Percentiles rank a stretch among this genome's conserved stretches.
These are phyloP conservation scores for Synergus itoensis DNA, from an alignment of 2,888 invertebrate genomes.

Conservation along the genomic window DNA sequence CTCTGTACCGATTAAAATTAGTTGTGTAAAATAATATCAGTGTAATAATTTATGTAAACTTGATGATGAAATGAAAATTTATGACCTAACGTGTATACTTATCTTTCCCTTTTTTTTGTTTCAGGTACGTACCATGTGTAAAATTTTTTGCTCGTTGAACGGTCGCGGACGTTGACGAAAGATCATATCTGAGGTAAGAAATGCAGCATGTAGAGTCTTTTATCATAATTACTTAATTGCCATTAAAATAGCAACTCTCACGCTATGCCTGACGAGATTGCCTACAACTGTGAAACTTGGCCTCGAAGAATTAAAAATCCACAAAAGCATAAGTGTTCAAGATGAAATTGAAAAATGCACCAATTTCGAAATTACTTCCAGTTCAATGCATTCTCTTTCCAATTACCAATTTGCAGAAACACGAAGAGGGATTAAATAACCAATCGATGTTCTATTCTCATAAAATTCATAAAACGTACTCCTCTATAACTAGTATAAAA, in stretches of 20 bases:
- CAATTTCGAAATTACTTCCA: neutral
- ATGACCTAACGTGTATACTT: conserved; percentile 21
- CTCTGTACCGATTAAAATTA: neutral
- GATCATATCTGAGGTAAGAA: conserved; percentile 33
- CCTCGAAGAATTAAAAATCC: neutral
- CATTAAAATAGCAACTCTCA: conserved; percentile 64
- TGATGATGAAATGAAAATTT: conserved; percentile 12
- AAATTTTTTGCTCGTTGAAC: conserved; percentile 43
- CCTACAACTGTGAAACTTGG: neutral
- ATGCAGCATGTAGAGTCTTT: conserved; percentile 42
- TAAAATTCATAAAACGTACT: conserved; percentile 36
- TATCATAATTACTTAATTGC: conserved; percentile 65
- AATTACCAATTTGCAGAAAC: neutral
- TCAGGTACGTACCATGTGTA: conserved; percentile 51
- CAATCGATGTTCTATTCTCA: conserved; percentile 21
- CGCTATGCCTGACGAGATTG: conserved; percentile 52
- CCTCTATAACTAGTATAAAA: conserved; percentile 13
- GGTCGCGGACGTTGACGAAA: conserved; percentile 17
- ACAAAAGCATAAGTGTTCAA: neutral
- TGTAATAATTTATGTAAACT: conserved; percentile 9
- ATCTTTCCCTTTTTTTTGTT: conserved; percentile 46
- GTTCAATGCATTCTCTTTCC: neutral
- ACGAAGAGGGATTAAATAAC: neutral
- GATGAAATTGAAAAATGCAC: neutral
- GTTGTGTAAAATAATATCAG: neutral